phyloP scores from a whole-genome alignment of 1,140 invertebrate genomes.

The Drosophila asahinai region DNA sequence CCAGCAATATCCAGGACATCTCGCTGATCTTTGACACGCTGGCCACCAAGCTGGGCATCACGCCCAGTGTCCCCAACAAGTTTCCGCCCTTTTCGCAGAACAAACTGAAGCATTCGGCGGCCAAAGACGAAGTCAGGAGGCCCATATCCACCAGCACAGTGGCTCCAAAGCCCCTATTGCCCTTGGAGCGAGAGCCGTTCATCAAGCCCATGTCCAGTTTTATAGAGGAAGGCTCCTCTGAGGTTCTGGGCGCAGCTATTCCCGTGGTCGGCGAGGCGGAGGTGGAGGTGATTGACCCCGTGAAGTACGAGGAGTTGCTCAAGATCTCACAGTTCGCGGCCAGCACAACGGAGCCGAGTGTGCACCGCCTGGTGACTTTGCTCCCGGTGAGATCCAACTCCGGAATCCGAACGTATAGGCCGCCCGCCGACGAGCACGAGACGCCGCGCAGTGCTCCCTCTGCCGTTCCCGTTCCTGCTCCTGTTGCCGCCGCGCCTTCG shows the following conservation, averaged over 20 bases:
- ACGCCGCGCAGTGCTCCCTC: conserved; percentile 40
- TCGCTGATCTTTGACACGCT: conserved; percentile 84
- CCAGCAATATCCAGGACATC: conserved; percentile 83
- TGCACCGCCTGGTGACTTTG: conserved; percentile 76
- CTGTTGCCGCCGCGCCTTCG: neutral
- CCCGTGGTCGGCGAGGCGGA: conserved; percentile 82
- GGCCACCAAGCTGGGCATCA: conserved; percentile 83
- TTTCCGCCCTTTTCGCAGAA: conserved; percentile 80
- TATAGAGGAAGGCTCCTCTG: conserved; percentile 65
- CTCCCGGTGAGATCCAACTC: conserved; percentile 83
- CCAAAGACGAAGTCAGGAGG: conserved; percentile 60
- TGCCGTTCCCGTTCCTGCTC: conserved; percentile 5
- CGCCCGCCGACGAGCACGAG: conserved; percentile 51
- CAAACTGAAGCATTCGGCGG: conserved; percentile 69
- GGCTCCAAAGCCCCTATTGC: conserved; percentile 25
- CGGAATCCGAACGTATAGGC: conserved; percentile 81
- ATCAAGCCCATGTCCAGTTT: conserved; percentile 80
- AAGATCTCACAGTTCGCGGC: conserved; percentile 71
- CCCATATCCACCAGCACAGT: conserved; percentile 38
- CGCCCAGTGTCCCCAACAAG: conserved; percentile 70
- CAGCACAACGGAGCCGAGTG: conserved; percentile 63
- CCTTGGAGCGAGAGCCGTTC: conserved; percentile 69
- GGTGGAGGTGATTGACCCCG: conserved; percentile 81
- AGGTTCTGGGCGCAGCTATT: conserved; percentile 71
- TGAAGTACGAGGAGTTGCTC: conserved; percentile 83